phyloP scores from a whole-genome alignment of 2,113 vertebrate species.

The Cololabis saira region DNA sequence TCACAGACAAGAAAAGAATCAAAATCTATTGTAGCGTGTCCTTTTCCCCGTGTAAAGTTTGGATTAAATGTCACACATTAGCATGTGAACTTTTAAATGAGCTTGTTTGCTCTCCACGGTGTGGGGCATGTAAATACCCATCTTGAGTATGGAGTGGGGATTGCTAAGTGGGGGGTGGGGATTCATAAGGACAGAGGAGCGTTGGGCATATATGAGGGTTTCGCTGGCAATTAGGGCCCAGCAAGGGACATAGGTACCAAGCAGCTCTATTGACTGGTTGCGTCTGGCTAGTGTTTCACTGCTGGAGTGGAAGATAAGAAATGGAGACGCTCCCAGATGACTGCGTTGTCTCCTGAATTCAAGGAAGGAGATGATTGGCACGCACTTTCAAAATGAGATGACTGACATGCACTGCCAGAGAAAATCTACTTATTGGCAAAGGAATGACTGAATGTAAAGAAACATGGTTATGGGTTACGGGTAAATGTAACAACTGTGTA shows the following conservation, averaged over 20 bases:
- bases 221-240: conserved; percentile 73
- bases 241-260: conserved; percentile 63
- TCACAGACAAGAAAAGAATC: conserved; percentile 83
- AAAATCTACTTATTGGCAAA: conserved; percentile 66
- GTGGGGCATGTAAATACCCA: conserved; percentile 85
- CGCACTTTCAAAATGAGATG: conserved; percentile 62
- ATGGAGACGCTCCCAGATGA: conserved; percentile 68
- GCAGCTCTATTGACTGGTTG: conserved; percentile 70
- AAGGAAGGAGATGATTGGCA: conserved; percentile 72
- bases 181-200: conserved; percentile 47
- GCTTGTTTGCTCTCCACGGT: conserved; percentile 86
- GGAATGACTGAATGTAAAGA: conserved; percentile 28
- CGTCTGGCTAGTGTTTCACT: conserved; percentile 48
- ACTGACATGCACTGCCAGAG: conserved; percentile 73
- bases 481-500: background rate
- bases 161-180: conserved; percentile 41
- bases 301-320: conserved; percentile 69
- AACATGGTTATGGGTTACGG: background rate
- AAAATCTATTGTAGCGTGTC: conserved; percentile 87
- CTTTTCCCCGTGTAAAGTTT: conserved; percentile 88
- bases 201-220: conserved; percentile 64
- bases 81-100: conserved; percentile 91
- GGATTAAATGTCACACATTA: conserved; percentile 90
- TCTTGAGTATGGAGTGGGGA: conserved; percentile 74
- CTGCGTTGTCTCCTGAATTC: conserved; percentile 58